Evolutionary conservation across 2,888 invertebrate species (phyloP).

Genomic region (Nemapogon koenigi): DNA sequence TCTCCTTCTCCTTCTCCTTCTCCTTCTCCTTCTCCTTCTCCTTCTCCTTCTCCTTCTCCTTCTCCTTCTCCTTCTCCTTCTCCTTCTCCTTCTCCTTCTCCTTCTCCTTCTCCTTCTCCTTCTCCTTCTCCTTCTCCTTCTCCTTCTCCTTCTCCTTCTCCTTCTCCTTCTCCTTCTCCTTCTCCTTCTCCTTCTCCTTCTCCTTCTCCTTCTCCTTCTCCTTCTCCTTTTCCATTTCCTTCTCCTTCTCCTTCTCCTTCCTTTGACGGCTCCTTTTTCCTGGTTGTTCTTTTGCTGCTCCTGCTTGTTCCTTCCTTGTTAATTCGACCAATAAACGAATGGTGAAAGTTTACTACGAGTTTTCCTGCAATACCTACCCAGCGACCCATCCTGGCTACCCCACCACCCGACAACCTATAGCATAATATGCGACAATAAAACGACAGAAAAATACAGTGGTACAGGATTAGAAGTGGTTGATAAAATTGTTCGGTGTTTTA

Average conservation of each 20-base stretch:
- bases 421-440: too few relatives aligned
- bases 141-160: slow-evolving; percentile 17
- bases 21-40: slow-evolving; percentile 18
- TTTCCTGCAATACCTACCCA: too few relatives aligned
- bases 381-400: too few relatives aligned
- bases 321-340: too few relatives aligned
- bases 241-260: slow-evolving; percentile 7
- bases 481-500: too few relatives aligned
- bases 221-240: slow-evolving; percentile 16
- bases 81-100: slow-evolving; percentile 18
- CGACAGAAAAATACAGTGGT: too few relatives aligned
- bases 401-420: too few relatives aligned
- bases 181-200: slow-evolving; percentile 18
- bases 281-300: too few relatives aligned
- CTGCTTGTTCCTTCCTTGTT: too few relatives aligned
- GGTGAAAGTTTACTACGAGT: too few relatives aligned
- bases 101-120: slow-evolving; percentile 17
- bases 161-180: slow-evolving; percentile 19
- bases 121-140: slow-evolving; percentile 19
- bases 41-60: slow-evolving; percentile 18
- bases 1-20: slow-evolving; percentile 18
- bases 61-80: slow-evolving; percentile 17
- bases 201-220: slow-evolving; percentile 18
- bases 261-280: too few relatives aligned
- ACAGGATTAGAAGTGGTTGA: too few relatives aligned